Conservation (phyloP, 2,113 vertebrate species). For the Urocynchramus pylzowi region DNA sequence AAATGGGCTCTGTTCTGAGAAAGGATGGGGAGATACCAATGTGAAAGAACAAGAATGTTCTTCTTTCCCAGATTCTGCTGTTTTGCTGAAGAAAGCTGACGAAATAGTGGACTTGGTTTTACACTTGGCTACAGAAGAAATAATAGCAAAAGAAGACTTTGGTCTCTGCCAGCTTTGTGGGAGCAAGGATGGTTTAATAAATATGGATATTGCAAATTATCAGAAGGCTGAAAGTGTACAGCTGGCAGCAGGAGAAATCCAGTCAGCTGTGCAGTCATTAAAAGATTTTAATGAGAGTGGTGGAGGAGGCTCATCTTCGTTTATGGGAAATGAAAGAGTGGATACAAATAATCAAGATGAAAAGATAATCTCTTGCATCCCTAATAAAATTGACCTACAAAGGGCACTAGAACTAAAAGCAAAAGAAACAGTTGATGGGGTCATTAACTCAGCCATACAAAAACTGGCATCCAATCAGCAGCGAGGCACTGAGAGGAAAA, state of each 20-base stretch:
- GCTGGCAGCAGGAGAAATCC: slow-evolving; percentile 13
- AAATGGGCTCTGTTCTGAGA: slow-evolving; percentile 21
- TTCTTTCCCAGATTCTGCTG: slow-evolving; percentile 1
- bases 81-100: slow-evolving; percentile 61
- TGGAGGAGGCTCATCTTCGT: not conserved
- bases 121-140: slow-evolving; percentile 63
- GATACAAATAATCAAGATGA: slow-evolving; percentile 35
- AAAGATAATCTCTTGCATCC: slow-evolving; percentile 11
- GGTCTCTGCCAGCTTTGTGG: slow-evolving; percentile 8
- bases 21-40: not conserved
- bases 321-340: slow-evolving; percentile 1
- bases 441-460: slow-evolving; percentile 69
- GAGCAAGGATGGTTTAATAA: slow-evolving; percentile 16
- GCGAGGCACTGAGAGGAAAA: not conserved
- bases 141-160: slow-evolving; percentile 27
- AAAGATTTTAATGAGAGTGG: slow-evolving; percentile 22
- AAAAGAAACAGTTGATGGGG: slow-evolving; percentile 67
- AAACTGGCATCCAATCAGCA: slow-evolving; percentile 15
- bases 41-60: not conserved
- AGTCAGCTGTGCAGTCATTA: slow-evolving; percentile 3
- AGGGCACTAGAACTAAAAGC: slow-evolving; percentile 56
- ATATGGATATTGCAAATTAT: not conserved
- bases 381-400: slow-evolving; percentile 43
- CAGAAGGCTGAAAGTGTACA: not conserved
- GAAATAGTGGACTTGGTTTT: slow-evolving; percentile 61